phyloP scores from a whole-genome alignment of 2,888 invertebrate genomes.

The Lottia scabra region DNA sequence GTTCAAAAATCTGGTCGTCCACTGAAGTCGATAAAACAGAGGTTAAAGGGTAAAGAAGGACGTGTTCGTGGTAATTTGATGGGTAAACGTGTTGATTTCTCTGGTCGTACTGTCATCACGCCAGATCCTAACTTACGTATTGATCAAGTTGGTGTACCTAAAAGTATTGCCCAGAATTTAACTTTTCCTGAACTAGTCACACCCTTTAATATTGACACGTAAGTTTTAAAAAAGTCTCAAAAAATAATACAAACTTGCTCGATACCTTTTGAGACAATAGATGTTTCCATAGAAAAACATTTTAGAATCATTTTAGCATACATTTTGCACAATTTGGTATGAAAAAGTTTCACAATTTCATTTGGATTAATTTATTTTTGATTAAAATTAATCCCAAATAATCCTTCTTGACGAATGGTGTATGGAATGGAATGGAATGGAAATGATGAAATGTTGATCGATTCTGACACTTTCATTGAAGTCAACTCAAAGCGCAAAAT shows the following conservation, averaged over 20 bases:
- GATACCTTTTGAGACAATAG: too few species aligned
- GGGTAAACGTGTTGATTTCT: slow-evolving; percentile 99
- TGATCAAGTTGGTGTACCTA: slow-evolving; percentile 96
- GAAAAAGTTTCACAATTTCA: too few species aligned
- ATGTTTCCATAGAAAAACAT: too few species aligned
- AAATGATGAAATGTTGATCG: slow-evolving; percentile 3
- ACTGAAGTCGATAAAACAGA: slow-evolving; percentile 95
- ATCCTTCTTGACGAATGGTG: too few species aligned
- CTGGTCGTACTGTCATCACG: slow-evolving; percentile 91
- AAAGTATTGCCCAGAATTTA: slow-evolving; percentile 97
- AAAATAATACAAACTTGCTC: too few species aligned
- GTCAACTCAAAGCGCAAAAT: neutral
- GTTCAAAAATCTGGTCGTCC: slow-evolving; percentile 99
- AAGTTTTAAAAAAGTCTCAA: too few species aligned
- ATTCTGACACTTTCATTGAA: neutral
- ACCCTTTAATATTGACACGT: slow-evolving; percentile 97
- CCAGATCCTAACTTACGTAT: slow-evolving; percentile 80
- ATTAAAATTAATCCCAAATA: too few species aligned
- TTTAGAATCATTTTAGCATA: too few species aligned
- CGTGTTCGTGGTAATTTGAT: slow-evolving; percentile 98
- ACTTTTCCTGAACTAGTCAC: slow-evolving; percentile 99
- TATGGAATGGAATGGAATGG: neutral
- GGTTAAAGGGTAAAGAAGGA: slow-evolving; percentile 97
- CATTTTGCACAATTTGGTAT: too few species aligned
- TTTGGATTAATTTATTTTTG: too few species aligned